Percentiles rank a stretch among this genome's conserved stretches.
These are phyloP conservation scores for Eilema griseolum DNA, from an alignment of 2,888 invertebrate genomes.

Conservation along the genomic window DNA sequence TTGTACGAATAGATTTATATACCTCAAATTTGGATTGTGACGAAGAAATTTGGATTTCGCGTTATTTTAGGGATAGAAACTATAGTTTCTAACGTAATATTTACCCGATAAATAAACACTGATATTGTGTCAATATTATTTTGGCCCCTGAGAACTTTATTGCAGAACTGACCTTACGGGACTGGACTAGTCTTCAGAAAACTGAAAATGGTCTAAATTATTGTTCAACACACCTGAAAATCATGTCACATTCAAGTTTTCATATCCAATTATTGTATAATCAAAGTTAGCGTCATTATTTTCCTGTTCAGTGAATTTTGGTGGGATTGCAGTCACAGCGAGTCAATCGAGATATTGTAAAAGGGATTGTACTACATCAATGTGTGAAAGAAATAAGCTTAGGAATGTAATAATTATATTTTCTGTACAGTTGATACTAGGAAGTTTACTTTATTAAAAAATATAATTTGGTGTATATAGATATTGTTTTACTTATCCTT, in stretches of 20 bases:
- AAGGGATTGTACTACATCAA: background rate
- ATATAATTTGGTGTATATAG: background rate
- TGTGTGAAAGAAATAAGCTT: background rate
- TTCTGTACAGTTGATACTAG: background rate
- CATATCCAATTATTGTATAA: constrained; percentile 26
- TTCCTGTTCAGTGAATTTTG: constrained; percentile 37
- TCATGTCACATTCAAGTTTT: constrained; percentile 22
- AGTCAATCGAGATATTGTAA: background rate
- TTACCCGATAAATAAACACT: constrained; percentile 24
- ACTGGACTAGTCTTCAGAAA: constrained; percentile 27
- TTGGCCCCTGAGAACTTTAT: constrained; percentile 35
- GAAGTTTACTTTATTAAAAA: background rate
- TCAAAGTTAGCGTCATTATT: constrained; percentile 28
- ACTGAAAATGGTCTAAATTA: constrained; percentile 33
- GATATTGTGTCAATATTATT: constrained; percentile 44
- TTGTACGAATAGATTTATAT: background rate
- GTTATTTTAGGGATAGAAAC: background rate
- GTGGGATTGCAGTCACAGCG: constrained; percentile 23
- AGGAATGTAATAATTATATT: background rate
- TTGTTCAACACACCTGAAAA: constrained; percentile 32
- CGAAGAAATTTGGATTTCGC: too few relatives aligned
- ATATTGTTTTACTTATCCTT: background rate
- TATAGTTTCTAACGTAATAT: background rate
- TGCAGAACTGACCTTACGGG: constrained; percentile 38
- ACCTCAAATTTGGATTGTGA: background rate